Percentiles rank a stretch among this genome's conserved stretches.
phyloP scores from a whole-genome alignment of 2,113 vertebrate genomes.

The Passer domesticus region DNA sequence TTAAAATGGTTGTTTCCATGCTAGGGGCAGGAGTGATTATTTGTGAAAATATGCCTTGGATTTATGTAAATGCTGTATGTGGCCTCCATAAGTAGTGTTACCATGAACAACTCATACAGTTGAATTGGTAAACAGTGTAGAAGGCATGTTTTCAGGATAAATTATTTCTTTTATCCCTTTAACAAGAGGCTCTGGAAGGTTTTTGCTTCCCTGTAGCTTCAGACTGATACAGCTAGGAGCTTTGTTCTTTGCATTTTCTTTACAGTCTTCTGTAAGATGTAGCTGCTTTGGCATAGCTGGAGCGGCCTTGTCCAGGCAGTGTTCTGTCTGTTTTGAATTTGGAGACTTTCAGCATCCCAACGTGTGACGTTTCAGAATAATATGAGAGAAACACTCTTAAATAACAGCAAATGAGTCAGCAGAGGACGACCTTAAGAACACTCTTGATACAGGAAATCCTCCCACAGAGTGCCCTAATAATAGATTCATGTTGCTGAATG shows the following conservation, averaged over 20 bases:
- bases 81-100: neutral
- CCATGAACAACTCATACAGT: neutral
- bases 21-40: neutral
- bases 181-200: neutral
- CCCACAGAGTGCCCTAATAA: slow-evolving; percentile 29
- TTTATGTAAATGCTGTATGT: neutral
- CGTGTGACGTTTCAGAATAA: neutral
- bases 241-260: neutral
- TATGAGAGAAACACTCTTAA: neutral
- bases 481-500: slow-evolving; percentile 16
- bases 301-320: neutral
- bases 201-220: neutral
- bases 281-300: neutral
- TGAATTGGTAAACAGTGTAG: neutral
- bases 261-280: neutral
- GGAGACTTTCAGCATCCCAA: neutral
- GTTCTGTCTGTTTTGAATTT: neutral
- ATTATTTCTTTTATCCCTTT: neutral
- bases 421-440: slow-evolving; percentile 5
- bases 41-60: neutral
- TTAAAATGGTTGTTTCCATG: neutral
- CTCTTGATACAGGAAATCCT: slow-evolving; percentile 15
- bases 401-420: slow-evolving; percentile 53
- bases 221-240: neutral
- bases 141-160: neutral